Conservation (phyloP, 1,140 invertebrate genomes). For the Hirudo medicinalis region DNA sequence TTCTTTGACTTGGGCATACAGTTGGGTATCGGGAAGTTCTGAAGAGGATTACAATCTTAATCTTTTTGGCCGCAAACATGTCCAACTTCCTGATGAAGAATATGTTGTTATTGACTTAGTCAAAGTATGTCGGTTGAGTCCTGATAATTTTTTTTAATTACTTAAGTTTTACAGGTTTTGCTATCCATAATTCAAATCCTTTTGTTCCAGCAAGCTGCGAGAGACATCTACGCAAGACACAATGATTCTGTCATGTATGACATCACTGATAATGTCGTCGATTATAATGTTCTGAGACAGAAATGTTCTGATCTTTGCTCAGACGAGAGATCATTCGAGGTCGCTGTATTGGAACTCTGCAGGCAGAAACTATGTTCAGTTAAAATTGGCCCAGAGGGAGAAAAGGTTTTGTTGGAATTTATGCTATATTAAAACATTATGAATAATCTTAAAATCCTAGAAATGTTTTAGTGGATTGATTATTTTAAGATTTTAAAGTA, state of each 20-base stretch:
- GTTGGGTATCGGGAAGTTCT: not conserved
- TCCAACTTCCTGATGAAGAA: slow-evolving; percentile 15
- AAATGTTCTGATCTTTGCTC: slow-evolving; percentile 9
- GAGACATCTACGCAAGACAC: slow-evolving; percentile 2
- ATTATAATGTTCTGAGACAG: slow-evolving; percentile 3
- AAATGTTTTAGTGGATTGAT: not conserved
- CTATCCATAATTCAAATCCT: not conserved
- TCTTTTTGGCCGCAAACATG: not conserved
- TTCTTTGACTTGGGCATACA: slow-evolving; percentile 10
- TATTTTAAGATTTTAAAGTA: too few relatives aligned
- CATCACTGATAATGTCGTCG: slow-evolving; percentile 12
- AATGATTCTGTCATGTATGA: slow-evolving; percentile 12
- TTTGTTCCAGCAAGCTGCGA: slow-evolving; percentile 10
- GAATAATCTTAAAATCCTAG: not conserved
- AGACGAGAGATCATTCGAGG: slow-evolving; percentile 5
- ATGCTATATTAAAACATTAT: not conserved
- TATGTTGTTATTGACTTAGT: slow-evolving; percentile 14
- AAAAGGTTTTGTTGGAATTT: not conserved
- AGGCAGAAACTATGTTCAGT: slow-evolving; percentile 14
- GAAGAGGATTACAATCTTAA: slow-evolving; percentile 4
- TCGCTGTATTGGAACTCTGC: slow-evolving; percentile 5
- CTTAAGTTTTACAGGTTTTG: not conserved
- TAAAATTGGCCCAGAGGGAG: not conserved
- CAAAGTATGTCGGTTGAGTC: not conserved
- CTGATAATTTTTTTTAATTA: too few relatives aligned